Evolutionary conservation across 2,113 vertebrate species (phyloP), one percentile per base, ranked within the genome.

Genomic region (Suricata suricatta): DNA sequence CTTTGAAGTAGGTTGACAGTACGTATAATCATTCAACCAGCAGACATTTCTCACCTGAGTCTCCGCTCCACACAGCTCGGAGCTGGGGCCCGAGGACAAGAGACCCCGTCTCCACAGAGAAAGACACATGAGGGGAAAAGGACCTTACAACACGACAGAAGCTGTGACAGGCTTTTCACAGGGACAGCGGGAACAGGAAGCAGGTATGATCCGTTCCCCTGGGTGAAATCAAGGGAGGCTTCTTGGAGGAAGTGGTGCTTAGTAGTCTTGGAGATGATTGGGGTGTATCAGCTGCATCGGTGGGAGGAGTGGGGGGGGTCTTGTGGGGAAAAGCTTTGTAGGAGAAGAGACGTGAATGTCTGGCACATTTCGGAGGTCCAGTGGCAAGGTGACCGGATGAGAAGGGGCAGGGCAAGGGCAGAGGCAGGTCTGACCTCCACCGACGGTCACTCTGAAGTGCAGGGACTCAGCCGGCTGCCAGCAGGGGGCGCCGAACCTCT

Each of bases 401-500:
- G 29, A 13, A 41, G 21, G 29, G 50, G 82, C 44, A 33, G 29
- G 52, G 29, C 33, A 2, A 21, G 72, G 52, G 19, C 82, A 7
- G 41, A 23, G 3, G 1, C 0, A 1, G 7, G 33, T 35, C 68
- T n/a, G 54, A 1, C 38, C 7, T 38, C 17, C 1, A 27, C 7
- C 0, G 3, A 1, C 17, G 15, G 38, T 29, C 7, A 4, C 35
- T 31, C 33, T 14, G 83, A 31, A 25, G 7, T 13, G 72, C 76
- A 1, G 31, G 47, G 80, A n/a, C 17, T 35, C 31, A 29, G 31
- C n/a, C 35, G 41, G 25, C 2, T 27, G 91, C 94, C 97, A 96
- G 79, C 83, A 97, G 97, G 93, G 95, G 97, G 93, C 95, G n/a
- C 90, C 82, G 21, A 87, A 33, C 60, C 79, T 72, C 87, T 77